Evolutionary conservation across 2,797 vertebrate species (phyloP), one percentile per base, ranked within the genome.

Genomic region (Stomatorhinus walkeri): DNA sequence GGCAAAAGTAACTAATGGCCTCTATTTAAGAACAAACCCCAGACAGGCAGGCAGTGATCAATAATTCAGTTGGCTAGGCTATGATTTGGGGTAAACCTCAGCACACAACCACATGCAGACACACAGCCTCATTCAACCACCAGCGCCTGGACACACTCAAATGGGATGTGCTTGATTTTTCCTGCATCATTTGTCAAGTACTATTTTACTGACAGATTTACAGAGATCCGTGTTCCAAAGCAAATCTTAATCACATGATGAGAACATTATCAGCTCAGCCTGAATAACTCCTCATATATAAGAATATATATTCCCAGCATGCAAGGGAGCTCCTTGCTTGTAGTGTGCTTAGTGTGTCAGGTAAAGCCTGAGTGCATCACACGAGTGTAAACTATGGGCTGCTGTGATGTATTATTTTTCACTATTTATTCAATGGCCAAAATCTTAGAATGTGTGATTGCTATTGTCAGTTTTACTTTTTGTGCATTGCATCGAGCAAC

Each of bases 11-110:
- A 91, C 92, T 92, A 88, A 93, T 93, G 93, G 93, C 94, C 93
- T 49, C 43, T 76, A 24, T 88, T 95, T 95, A 95, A 96, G 94
- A 94, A 93, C 93, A 93, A 94, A 95, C 93, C 92, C 90, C 91
- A 94, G 93, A 95, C 91, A 94, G 93, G 94, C 68, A 40, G 92
- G 92, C 93, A 94, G 92, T 90, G 92, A 95, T 95, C 93, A 95
- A 96, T 96, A 94, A 95, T 95, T 93, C 91, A 95, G 90, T 91
- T 93, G 91, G 0, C 89, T 89, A 91, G 88, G 88, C 48, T 92
- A 94, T 93, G 91, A 95, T 94, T 93, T 90, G 68, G 48, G 87
- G 64, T 32, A 88, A 90, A 92, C 22, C 5, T 40, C 59, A 32
- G 49, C 83, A 64, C 85, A 76, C 68, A 40, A 76, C 32, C 68